Evolutionary conservation across 2,797 vertebrate species (phyloP), one percentile per base, ranked within the genome.

Genomic region (Crenuchus spilurus): DNA sequence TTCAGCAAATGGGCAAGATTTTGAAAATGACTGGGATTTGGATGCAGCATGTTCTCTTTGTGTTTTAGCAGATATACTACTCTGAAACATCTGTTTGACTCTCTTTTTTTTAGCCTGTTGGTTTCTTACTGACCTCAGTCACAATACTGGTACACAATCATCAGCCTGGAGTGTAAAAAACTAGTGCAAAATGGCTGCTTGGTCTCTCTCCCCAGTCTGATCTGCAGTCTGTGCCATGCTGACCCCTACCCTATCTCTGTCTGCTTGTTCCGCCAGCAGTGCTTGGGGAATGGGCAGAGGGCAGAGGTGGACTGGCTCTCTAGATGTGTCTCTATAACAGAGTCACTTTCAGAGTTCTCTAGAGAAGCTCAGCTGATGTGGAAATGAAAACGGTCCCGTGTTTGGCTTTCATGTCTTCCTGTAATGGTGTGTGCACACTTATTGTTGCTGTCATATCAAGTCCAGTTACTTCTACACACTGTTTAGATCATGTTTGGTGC

Each of bases 171-270:
- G 63, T 20, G 37, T 74, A 35, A 66, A n/a, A n/a, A n/a, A n/a
- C n/a, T n/a, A n/a, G 64, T 46, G 68, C 62, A 57, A 54, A 75
- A 72, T 75, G 42, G 35, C 70, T 58, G 41, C 67, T 51, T 57
- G 57, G 33, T 52, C 7, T 54, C 9, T 44, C 49, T 44, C 28
- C 35, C 18, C 11, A 24, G 22, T 63, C 67, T 64, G 52, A 64
- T 70, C 74, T 76, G 66, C 39, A 63, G 30, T 64, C 49, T 57
- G 37, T 9, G 60, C 69, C 66, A 75, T 2, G 16, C 33, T 74
- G 28, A 39, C 63, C 66, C 62, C 64, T 52, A 58, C 39, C 64
- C 74, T 48, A 1, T 20, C 18, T 33, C 63, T 24, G 24, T 57
- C 28, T 70, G 58, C 67, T 46, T 61, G 13, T 52, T 48, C 74